phyloP scores from a whole-genome alignment of 2,797 vertebrate species.

The Falco biarmicus region DNA sequence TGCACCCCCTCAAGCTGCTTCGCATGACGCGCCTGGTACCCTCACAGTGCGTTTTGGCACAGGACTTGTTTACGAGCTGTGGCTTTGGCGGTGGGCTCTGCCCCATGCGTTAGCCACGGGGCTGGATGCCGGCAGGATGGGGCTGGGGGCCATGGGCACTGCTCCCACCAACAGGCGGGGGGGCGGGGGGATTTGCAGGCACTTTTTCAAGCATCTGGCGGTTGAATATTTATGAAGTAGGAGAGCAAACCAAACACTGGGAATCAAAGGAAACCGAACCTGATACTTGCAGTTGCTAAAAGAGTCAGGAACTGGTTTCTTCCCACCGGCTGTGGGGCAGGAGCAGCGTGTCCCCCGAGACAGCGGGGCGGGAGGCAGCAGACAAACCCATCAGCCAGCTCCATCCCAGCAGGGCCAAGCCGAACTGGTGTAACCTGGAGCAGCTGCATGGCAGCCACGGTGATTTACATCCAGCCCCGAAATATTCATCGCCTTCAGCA shows the following conservation, averaged over 20 bases:
- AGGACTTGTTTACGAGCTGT: background rate
- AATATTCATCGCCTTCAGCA: background rate
- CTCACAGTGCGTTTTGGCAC: rapidly evolving
- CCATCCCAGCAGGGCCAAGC: background rate
- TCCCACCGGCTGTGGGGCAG: background rate
- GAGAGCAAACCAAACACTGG: background rate
- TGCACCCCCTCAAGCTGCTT: rapidly evolving
- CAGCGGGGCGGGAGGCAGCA: background rate
- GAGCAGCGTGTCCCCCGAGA: background rate
- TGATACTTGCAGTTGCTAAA: background rate
- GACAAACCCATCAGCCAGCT: background rate
- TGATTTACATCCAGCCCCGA: background rate
- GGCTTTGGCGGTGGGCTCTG: background rate
- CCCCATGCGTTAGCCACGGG: rapidly evolving
- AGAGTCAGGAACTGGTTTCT: background rate
- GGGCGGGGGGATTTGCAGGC: background rate
- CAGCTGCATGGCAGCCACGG: rapidly evolving
- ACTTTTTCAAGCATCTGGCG: background rate
- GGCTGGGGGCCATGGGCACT: background rate
- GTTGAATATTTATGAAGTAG: conserved; percentile 37
- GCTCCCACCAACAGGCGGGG: background rate
- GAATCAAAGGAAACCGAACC: background rate
- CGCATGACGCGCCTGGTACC: rapidly evolving
- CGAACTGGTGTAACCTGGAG: background rate
- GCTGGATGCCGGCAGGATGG: background rate